A percentile compares a stretch with the other conserved stretches of the same genome.
These are phyloP conservation scores for Heterodera carotae DNA, from an alignment of 1,140 invertebrate genomes.

Conservation along the genomic window DNA sequence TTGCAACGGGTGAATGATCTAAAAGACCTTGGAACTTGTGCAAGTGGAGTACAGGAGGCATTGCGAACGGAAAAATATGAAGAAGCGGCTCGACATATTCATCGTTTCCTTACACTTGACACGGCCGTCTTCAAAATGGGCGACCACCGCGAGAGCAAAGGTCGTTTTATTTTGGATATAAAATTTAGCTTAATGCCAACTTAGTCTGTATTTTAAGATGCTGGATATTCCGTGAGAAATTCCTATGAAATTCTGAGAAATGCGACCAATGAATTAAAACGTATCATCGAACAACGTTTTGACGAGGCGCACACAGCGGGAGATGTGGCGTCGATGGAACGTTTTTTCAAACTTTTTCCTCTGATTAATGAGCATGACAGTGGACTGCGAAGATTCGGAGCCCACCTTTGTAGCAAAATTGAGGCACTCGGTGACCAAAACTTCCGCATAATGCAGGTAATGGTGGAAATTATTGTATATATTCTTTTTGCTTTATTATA, in stretches of 20 bases:
- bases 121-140: conserved; percentile 76
- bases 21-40: conserved; percentile 90
- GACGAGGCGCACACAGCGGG: conserved; percentile 86
- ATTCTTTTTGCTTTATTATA: conserved; percentile 18
- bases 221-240: conserved; percentile 56
- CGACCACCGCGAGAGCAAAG: conserved; percentile 74
- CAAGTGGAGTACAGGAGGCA: conserved; percentile 88
- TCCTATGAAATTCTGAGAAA: conserved; percentile 76
- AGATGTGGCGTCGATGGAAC: conserved; percentile 84
- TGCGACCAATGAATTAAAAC: conserved; percentile 77
- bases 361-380: conserved; percentile 86
- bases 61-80: conserved; percentile 79
- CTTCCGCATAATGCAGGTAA: conserved; percentile 70
- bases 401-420: conserved; percentile 77
- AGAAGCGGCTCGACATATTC: conserved; percentile 89
- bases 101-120: conserved; percentile 91
- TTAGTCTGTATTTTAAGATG: conserved; percentile 45
- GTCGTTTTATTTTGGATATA: too few species aligned
- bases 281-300: conserved; percentile 79
- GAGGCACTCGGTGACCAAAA: conserved; percentile 55
- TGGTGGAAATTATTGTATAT: conserved; percentile 10
- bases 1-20: conserved; percentile 92
- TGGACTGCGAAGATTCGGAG: conserved; percentile 86
- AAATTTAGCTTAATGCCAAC: too few species aligned
- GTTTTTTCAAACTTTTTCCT: conserved; percentile 97